phyloP scores from a whole-genome alignment of 2,113 vertebrate genomes.

The Notechis scutatus region DNA sequence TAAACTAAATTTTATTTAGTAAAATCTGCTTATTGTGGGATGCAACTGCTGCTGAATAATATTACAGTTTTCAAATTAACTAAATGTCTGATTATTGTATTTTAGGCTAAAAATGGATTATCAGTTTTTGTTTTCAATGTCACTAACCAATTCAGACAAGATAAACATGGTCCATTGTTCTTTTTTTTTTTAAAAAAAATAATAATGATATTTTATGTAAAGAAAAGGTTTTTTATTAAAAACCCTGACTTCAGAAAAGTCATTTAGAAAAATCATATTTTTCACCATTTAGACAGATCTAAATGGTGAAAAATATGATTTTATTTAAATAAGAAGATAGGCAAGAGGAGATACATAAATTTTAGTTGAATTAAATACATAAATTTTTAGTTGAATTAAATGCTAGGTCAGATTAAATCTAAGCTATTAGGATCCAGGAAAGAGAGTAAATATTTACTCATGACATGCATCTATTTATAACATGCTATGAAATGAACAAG shows the following conservation, averaged over 20 bases:
- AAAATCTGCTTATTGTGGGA: slow-evolving; percentile 38
- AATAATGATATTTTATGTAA: background rate
- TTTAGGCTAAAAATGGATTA: slow-evolving; percentile 36
- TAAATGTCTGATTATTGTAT: slow-evolving; percentile 26
- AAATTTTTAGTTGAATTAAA: background rate
- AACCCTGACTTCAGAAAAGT: background rate
- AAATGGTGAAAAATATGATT: background rate
- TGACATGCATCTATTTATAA: background rate
- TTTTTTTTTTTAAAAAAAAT: no score
- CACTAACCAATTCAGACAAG: background rate
- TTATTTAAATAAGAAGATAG: background rate
- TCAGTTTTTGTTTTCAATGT: background rate
- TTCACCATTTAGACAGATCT: background rate
- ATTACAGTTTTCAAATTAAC: slow-evolving; percentile 26
- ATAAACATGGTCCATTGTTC: background rate
- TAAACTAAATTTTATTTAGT: slow-evolving; percentile 45
- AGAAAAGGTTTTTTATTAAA: background rate
- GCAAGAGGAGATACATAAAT: background rate
- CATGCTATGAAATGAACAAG: background rate
- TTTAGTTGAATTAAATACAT: background rate
- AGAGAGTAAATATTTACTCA: background rate
- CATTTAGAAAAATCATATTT: background rate
- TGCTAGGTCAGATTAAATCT: background rate
- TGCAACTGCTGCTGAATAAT: slow-evolving; percentile 28
- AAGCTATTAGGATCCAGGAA: background rate